phyloP scores from a whole-genome alignment of 2,888 invertebrate genomes.

The Apamea monoglypha region DNA sequence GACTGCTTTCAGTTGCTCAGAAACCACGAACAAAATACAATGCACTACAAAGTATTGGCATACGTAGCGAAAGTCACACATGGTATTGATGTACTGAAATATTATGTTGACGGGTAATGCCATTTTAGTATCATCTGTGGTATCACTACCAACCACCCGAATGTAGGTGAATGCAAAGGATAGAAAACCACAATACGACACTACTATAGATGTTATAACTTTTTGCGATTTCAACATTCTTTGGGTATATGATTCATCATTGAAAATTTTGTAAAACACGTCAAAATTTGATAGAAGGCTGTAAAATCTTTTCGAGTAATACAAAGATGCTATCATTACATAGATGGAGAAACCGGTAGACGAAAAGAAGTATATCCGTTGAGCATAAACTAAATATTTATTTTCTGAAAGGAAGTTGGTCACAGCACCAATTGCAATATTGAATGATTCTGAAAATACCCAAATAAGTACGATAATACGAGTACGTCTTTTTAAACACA shows the following conservation, averaged over 20 bases:
- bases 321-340: conserved; percentile 41
- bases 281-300: conserved; percentile 54
- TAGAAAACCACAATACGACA: conserved; percentile 10
- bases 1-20: conserved; percentile 69
- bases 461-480: conserved; percentile 42
- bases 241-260: conserved; percentile 33
- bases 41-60: conserved; percentile 67
- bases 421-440: not conserved
- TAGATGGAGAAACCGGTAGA: conserved; percentile 49
- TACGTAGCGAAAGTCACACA: conserved; percentile 64
- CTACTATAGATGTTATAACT: conserved; percentile 8
- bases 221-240: conserved; percentile 49
- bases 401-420: not conserved
- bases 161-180: conserved; percentile 4
- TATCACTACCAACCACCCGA: not conserved
- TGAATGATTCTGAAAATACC: conserved; percentile 26
- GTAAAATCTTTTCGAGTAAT: conserved; percentile 48
- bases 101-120: not conserved
- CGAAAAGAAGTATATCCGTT: conserved; percentile 51
- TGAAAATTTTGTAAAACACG: conserved; percentile 29
- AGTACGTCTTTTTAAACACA: conserved; percentile 37
- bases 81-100: conserved; percentile 37
- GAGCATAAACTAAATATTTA: not conserved
- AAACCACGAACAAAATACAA: conserved; percentile 64
- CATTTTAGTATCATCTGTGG: not conserved